Evolutionary conservation across 2,113 vertebrate genomes (phyloP), one percentile per base, ranked within the genome.

Genomic region (Hirundichthys speculiger): DNA sequence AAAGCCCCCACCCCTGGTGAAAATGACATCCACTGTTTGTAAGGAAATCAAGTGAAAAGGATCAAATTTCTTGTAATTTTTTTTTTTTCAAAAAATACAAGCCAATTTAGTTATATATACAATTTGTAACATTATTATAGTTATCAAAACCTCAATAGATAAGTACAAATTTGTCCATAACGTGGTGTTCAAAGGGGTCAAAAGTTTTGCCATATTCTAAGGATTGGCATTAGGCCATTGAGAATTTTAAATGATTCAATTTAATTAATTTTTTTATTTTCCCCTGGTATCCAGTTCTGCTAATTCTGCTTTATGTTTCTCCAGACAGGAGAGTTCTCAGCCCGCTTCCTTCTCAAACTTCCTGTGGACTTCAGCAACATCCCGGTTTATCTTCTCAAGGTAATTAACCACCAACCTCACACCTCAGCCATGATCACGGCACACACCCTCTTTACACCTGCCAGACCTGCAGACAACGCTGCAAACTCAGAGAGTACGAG

Each of bases 321-420:
- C 22, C 92, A 99, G 97, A 98, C 95, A 13, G 96, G 96, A 77
- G 96, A 99, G 91, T 99, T 98, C 83, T 98, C 97, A 1, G 96
- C 96, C 72, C 96, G 97, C 15, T 99, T 99, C 77, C 95, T 99
- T 73, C 93, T 99, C 71, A 98, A 98, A 84, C 92, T 99, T 45
- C 98, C 97, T 0, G 96, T 98, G 56, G 97, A 99, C 91, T 99
- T 99, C 90, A 97, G 94, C 92, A 97, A 99, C 88, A 98, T 99
- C 87, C 97, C 96, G 0, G 94, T 96, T 43, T 99, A 99, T 81
- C 96, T 99, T 72, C 95, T 99, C 40, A 99, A 99, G 96, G 98
- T 99, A 96, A 67, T 42, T 67, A 42, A 62, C 34, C 2, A 51
- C 3, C 12, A 13, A 41, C 7, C 0, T 19, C 11, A 14, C 13